Base-by-base conservation (phyloP, 23 tunicate genomes). In the Corella eumyota region DNA sequence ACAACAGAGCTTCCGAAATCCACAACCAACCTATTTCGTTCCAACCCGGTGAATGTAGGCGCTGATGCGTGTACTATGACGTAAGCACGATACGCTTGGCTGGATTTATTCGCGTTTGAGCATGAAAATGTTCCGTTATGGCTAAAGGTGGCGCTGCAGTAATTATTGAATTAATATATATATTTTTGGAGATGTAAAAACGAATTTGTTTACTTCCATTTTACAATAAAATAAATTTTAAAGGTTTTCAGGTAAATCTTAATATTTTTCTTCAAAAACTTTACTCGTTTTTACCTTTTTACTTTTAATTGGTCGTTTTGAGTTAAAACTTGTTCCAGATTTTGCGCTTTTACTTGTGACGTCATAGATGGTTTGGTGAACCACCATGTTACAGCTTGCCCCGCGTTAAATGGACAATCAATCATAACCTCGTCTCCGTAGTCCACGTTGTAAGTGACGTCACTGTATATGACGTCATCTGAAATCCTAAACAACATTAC, bases 91-190 rank as follows among this genome's bases (percentile, higher is more conserved):
- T 24, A 34, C 3, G 61, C 24, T 21, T 32, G 25, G 1, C 15
- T 40, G 32, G 61, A 32, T 2, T 40, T 22, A 7, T 54, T 54
- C 19, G 11, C 29, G 3, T 26, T 26, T 1, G 40, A 61, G 31
- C 78, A 72, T 32, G 30, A 49, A 50, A 72, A 72, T 4, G 78
- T 72, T 32, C 78, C 78, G 23, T 72, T 72, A 50, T 72, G 78
- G 25, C 9, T 34, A 33, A 53, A 44, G 2, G 56, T 56, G 2
- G 63, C 45, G 4, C 72, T 75, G 56, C 6, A n/a, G n/a, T n/a
- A n/a, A n/a, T n/a, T n/a, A n/a, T n/a, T n/a, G n/a, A n/a, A n/a
- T n/a, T n/a, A n/a, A n/a, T n/a, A n/a, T n/a, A n/a, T n/a, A n/a
- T n/a, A n/a, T n/a, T n/a, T n/a, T n/a, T n/a, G n/a, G n/a, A n/a